Evolutionary conservation across 1,140 invertebrate genomes (phyloP), one percentile per base, ranked within the genome.

Genomic region (Zaprionus ghesquierei): DNA sequence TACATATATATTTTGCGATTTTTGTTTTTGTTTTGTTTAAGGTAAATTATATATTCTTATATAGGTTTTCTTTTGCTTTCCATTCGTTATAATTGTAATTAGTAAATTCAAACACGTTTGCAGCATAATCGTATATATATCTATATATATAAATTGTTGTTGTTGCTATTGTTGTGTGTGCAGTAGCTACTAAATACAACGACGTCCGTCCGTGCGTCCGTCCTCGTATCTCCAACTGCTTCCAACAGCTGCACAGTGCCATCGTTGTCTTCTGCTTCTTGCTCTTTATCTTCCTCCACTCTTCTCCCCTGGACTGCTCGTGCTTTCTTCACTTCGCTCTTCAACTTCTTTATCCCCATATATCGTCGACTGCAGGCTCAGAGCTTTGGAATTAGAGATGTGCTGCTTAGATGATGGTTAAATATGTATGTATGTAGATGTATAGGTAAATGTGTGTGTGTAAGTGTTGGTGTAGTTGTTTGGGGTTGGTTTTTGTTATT

Each of bases 81-180:
- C 79, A 79, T 84, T 87, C 69, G 77, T 84, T 79, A 85, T 89
- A 81, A 72, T 80, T 79, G 69, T 89, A 87, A 77, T 89, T 89
- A 89, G 77, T 89, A 89, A 89, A 84, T 89, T 89, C 77, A 89
- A 89, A 89, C 85, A 89, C 85, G 77, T 82, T 74, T 76, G 80
- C 77, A 82, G 80, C 81, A 85, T 79, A 72, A 79, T 84, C 71
- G 61, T 81, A 81, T 41, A 41, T 41, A 41, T 41, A n/a, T 41
- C 4, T 15, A 41, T 41, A 41, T 41, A 41, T 41, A 41, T 41
- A 41, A 15, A 41, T n/a, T n/a, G n/a, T 75, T 78, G 51, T 69
- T 69, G 31, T 82, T 58, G 63, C 61, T 75, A 62, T 74, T 79
- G 71, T 22, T 65, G 53, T 74, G 81, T n/a, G n/a, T n/a, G n/a